Percentiles rank a stretch among this genome's conserved stretches.
These are phyloP conservation scores for Crocuta crocuta DNA, from an alignment of 2,113 vertebrate species.

Conservation along the genomic window DNA sequence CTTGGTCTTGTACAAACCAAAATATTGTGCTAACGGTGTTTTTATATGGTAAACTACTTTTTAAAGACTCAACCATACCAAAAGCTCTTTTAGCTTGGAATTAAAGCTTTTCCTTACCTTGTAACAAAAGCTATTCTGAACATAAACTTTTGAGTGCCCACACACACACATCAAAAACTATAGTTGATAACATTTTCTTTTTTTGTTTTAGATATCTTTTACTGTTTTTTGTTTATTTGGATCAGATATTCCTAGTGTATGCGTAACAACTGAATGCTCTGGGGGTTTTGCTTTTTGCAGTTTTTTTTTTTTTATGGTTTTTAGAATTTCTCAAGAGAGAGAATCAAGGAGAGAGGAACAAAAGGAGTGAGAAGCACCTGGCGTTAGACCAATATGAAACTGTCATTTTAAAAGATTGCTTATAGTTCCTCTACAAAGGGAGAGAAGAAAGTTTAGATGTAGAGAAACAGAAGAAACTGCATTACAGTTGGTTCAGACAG, in stretches of 20 bases:
- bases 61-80: neutral
- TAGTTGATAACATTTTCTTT: neutral
- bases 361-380: neutral
- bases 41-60: neutral
- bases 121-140: neutral
- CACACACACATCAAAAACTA: neutral
- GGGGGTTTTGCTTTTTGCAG: neutral
- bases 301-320: neutral
- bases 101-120: neutral
- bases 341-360: neutral
- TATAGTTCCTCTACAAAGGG: neutral
- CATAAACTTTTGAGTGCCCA: neutral
- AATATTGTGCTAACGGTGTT: neutral
- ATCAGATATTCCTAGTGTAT: neutral
- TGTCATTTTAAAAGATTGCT: neutral
- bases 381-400: neutral
- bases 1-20: neutral
- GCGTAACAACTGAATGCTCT: neutral
- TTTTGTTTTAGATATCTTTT: neutral
- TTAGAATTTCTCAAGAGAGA: neutral
- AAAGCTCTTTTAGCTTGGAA: neutral
- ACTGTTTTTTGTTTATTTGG: neutral
- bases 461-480: neutral
- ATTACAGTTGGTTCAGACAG: neutral
- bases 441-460: neutral